A percentile compares a stretch with the other conserved stretches of the same genome.
These are phyloP conservation scores for Lepus timidus DNA, from an alignment of 2,113 vertebrate species.

Conservation along the genomic window DNA sequence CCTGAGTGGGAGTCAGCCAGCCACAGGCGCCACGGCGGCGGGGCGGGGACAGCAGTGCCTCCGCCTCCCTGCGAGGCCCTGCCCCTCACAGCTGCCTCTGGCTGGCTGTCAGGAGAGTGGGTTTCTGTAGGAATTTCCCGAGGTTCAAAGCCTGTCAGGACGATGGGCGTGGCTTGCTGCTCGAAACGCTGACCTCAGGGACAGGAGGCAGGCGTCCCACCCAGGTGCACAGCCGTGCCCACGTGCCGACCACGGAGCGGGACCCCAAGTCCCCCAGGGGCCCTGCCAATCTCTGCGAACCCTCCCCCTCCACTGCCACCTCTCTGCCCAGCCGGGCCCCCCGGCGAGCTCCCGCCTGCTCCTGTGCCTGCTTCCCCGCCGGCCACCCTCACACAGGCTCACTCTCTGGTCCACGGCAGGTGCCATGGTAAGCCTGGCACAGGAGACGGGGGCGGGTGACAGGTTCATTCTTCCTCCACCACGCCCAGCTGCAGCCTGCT, in stretches of 20 bases:
- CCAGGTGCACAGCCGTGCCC: accelerated
- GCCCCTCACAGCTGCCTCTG: too few species aligned
- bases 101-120: background rate
- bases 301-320: too few species aligned
- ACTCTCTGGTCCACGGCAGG: accelerated
- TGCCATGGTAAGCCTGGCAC: accelerated
- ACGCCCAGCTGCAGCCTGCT: accelerated
- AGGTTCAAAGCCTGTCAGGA: background rate
- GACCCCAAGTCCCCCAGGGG: background rate
- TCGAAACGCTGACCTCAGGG: background rate
- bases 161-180: accelerated
- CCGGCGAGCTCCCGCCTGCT: accelerated
- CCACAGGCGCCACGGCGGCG: background rate
- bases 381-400: accelerated
- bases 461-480: accelerated
- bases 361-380: accelerated
- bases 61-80: background rate
- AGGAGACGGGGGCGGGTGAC: background rate
- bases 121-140: background rate
- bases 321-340: accelerated
- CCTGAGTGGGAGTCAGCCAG: background rate
- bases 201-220: accelerated
- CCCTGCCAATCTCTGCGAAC: accelerated
- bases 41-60: background rate
- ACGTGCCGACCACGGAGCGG: accelerated